These are phyloP conservation scores for Halocynthia roretzi DNA, from an alignment of 23 tunicate genomes.

Conservation along the genomic window DNA sequence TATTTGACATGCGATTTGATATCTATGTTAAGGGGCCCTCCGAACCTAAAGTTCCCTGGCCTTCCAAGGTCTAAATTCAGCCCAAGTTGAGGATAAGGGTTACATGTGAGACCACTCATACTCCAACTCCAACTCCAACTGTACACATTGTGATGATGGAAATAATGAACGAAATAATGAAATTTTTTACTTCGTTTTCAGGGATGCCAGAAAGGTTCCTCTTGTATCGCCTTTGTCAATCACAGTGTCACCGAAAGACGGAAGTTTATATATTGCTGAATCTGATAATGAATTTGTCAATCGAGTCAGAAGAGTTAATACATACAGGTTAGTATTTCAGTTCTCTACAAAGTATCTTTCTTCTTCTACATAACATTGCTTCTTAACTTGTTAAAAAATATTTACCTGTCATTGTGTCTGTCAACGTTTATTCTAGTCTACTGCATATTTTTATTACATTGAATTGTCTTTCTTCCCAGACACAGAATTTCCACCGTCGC, in stretches of 20 bases:
- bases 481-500: constrained; percentile 65
- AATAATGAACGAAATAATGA: too few relatives aligned
- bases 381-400: too few relatives aligned
- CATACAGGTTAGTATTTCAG: constrained; percentile 27
- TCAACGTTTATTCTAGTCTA: too few relatives aligned
- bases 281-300: constrained; percentile 60
- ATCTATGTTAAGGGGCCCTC: too few relatives aligned
- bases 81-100: too few relatives aligned
- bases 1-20: too few relatives aligned
- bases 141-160: not conserved
- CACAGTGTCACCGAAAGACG: constrained; percentile 59
- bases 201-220: constrained; percentile 58
- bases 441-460: not conserved
- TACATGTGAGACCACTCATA: too few relatives aligned
- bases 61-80: too few relatives aligned
- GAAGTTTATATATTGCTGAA: constrained; percentile 73
- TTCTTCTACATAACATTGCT: too few relatives aligned
- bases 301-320: constrained; percentile 59
- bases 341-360: not conserved
- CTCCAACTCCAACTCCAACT: not conserved
- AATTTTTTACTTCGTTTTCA: constrained; percentile 11
- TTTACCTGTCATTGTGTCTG: too few relatives aligned
- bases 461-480: constrained; percentile 15
- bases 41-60: too few relatives aligned
- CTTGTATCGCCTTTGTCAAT: constrained; percentile 66